These are phyloP conservation scores for Sthenelais limicola DNA, from an alignment of 2,888 invertebrate species.

Conservation along the genomic window DNA sequence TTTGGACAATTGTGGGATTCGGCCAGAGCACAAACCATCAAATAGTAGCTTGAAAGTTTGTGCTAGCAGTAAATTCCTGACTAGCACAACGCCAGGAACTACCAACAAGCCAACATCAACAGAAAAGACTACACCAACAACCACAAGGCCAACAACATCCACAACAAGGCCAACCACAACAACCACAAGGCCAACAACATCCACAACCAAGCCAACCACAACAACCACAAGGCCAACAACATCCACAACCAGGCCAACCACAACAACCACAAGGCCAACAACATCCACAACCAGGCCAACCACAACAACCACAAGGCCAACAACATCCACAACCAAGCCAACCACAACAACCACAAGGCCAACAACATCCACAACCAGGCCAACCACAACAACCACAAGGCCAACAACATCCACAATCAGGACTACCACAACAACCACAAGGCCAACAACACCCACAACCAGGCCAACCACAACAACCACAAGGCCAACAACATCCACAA, in stretches of 20 bases:
- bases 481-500: slow-evolving; percentile 3
- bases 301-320: neutral
- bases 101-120: neutral
- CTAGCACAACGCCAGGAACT: neutral
- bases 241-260: neutral
- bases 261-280: neutral
- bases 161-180: neutral
- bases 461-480: neutral
- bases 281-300: neutral
- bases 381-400: no score
- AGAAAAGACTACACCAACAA: neutral
- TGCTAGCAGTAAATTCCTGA: neutral
- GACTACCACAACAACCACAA: neutral
- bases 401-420: neutral
- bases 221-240: neutral
- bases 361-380: neutral
- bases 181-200: neutral
- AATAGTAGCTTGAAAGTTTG: slow-evolving; percentile 13
- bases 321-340: neutral
- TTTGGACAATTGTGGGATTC: slow-evolving; percentile 13
- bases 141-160: neutral
- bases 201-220: neutral
- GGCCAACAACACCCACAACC: neutral
- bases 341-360: neutral
- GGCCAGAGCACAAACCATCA: neutral